A percentile compares a stretch with the other conserved stretches of the same genome.
Evolutionary conservation across 2,113 vertebrate species (phyloP).

Genomic region (Anseranas semipalmata): DNA sequence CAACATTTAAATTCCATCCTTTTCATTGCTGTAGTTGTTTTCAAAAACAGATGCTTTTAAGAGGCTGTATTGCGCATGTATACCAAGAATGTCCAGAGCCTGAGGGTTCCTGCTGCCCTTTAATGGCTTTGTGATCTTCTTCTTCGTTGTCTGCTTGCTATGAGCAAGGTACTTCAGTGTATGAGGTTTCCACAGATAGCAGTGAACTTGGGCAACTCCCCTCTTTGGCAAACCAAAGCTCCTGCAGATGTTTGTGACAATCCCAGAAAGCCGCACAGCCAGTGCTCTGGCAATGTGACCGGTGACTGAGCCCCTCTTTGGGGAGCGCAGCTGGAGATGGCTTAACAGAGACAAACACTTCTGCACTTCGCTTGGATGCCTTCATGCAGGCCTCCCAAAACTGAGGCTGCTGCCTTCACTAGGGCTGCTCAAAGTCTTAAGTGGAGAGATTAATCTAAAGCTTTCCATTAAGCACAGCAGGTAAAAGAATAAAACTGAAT

Average conservation of each 20-base stretch:
- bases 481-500: not conserved
- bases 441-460: not conserved
- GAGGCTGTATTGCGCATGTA: not conserved
- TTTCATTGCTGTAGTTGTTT: conserved; percentile 11
- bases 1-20: conserved; percentile 32
- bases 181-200: not conserved
- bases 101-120: not conserved
- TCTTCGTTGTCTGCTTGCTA: not conserved
- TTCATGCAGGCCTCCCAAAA: not conserved
- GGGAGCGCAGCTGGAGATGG: not conserved
- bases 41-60: conserved; percentile 38
- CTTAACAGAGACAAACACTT: not conserved
- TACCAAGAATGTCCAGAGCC: conserved; percentile 2
- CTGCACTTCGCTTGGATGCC: not conserved
- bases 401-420: not conserved
- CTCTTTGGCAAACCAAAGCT: not conserved
- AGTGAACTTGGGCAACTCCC: not conserved
- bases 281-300: not conserved
- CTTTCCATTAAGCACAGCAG: not conserved
- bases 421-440: not conserved
- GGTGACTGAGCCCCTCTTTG: not conserved
- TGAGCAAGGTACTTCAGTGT: not conserved
- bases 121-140: conserved; percentile 18
- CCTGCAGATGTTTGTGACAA: not conserved
- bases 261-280: not conserved